phyloP scores from a whole-genome alignment of 2,888 invertebrate genomes.

The Dynastes tityus region DNA sequence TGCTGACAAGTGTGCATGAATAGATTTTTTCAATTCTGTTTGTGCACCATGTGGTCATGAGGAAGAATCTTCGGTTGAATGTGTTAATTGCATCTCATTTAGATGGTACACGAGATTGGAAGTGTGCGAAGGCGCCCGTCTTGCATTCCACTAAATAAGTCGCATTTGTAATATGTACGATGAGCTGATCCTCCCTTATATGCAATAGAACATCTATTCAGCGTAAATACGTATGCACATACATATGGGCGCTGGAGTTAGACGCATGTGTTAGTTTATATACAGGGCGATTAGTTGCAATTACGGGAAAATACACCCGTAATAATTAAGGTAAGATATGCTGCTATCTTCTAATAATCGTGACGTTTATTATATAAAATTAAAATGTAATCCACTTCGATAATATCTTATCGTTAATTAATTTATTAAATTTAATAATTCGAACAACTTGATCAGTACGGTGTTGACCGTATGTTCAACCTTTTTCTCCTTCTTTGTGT shows the following conservation, averaged over 20 bases:
- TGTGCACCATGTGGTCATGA: conserved; percentile 34
- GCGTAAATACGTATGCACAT: not conserved
- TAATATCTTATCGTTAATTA: too few species aligned
- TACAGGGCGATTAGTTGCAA: conserved; percentile 9
- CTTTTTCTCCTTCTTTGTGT: too few species aligned
- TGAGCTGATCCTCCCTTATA: conserved; percentile 34
- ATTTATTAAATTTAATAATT: too few species aligned
- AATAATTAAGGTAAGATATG: conserved; percentile 13
- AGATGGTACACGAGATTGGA: conserved; percentile 63
- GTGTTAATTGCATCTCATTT: conserved; percentile 67
- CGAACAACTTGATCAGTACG: too few species aligned
- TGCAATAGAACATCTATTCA: conserved; percentile 1
- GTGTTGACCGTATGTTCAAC: too few species aligned
- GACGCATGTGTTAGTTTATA: not conserved
- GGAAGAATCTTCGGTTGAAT: conserved; percentile 58
- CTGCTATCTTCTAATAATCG: not conserved
- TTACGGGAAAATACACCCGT: not conserved
- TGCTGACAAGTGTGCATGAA: conserved; percentile 6
- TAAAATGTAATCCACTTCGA: not conserved
- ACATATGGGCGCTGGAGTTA: not conserved
- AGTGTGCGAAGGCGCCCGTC: conserved; percentile 62
- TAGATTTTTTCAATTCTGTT: conserved; percentile 11
- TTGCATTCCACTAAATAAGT: conserved; percentile 62
- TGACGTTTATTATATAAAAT: not conserved
- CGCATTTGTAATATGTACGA: conserved; percentile 57